A percentile compares a stretch with the other conserved stretches of the same genome.
These are phyloP conservation scores for Gobionotothen gibberifrons DNA, from an alignment of 2,797 vertebrate genomes.

Conservation along the genomic window DNA sequence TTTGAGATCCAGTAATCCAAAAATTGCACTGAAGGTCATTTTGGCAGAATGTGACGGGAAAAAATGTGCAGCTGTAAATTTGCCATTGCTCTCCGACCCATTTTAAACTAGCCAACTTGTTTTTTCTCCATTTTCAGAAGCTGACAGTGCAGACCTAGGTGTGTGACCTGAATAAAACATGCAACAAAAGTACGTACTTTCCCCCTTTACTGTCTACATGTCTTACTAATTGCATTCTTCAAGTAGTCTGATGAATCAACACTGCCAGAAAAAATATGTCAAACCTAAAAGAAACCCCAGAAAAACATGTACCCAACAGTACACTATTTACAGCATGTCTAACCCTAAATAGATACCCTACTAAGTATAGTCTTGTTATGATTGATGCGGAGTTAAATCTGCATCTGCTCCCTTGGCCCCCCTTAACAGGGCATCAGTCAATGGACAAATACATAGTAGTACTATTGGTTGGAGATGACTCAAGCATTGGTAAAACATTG, in stretches of 20 bases:
- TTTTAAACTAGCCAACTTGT: constrained; percentile 5
- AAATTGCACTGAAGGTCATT: too few species aligned
- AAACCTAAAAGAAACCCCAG: neutral
- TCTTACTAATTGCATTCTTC: constrained; percentile 24
- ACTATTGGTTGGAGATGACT: constrained; percentile 34
- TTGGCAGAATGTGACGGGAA: neutral
- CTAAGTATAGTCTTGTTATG: neutral
- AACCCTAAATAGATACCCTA: neutral
- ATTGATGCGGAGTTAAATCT: neutral
- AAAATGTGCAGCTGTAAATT: neutral
- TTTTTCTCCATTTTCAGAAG: neutral
- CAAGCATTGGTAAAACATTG: constrained; percentile 19
- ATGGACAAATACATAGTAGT: constrained; percentile 27
- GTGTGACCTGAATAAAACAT: constrained; percentile 51
- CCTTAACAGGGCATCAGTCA: constrained; percentile 30
- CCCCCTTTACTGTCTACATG: constrained; percentile 30
- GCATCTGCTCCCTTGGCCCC: neutral
- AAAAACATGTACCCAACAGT: neutral
- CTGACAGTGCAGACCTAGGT: constrained; percentile 17
- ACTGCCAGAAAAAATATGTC: constrained; percentile 10
- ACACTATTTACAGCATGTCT: neutral
- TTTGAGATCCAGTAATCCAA: neutral
- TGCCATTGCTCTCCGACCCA: neutral
- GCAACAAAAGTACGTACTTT: constrained; percentile 51
- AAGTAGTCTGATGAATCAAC: constrained; percentile 26